Percentiles rank a stretch among this genome's conserved stretches.
Evolutionary conservation across 2,113 vertebrate species (phyloP).

Genomic region (Notothenia rossii): DNA sequence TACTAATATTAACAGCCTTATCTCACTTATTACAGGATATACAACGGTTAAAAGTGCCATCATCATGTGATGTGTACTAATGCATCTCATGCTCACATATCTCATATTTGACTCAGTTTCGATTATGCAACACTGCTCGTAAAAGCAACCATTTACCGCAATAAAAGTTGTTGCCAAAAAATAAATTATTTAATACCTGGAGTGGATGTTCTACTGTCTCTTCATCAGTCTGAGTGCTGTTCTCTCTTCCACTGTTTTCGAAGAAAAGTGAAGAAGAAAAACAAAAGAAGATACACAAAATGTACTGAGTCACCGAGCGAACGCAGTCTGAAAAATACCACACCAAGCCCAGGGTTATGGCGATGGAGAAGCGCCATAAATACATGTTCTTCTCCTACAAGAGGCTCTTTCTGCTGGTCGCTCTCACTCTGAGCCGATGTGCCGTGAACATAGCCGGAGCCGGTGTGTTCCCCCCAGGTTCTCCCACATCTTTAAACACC

Average conservation of each 20-base stretch:
- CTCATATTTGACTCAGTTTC: background rate
- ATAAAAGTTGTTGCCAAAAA: background rate
- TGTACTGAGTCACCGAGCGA: conserved; percentile 45
- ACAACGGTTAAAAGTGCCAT: background rate
- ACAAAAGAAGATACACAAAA: conserved; percentile 58
- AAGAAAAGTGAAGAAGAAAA: conserved; percentile 31
- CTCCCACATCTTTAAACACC: conserved; percentile 25
- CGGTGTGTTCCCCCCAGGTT: background rate
- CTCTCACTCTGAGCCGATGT: background rate
- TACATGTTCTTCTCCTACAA: conserved; percentile 57
- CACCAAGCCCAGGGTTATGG: conserved; percentile 60
- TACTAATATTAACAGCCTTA: background rate
- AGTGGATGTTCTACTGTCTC: conserved; percentile 3
- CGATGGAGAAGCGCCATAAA: conserved; percentile 67
- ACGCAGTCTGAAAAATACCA: conserved; percentile 75
- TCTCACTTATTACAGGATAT: background rate
- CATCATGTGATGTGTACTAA: background rate
- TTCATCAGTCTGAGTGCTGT: conserved; percentile 76
- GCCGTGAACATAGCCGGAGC: background rate
- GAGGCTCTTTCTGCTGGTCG: background rate
- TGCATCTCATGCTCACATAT: background rate
- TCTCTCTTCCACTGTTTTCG: conserved; percentile 42
- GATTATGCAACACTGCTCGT: background rate
- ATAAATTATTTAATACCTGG: conserved; percentile 54
- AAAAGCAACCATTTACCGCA: background rate